Percentiles rank a stretch among this genome's conserved stretches.
These are phyloP conservation scores for Ceyx margarethae DNA, from an alignment of 2,113 vertebrate species.

Conservation along the genomic window DNA sequence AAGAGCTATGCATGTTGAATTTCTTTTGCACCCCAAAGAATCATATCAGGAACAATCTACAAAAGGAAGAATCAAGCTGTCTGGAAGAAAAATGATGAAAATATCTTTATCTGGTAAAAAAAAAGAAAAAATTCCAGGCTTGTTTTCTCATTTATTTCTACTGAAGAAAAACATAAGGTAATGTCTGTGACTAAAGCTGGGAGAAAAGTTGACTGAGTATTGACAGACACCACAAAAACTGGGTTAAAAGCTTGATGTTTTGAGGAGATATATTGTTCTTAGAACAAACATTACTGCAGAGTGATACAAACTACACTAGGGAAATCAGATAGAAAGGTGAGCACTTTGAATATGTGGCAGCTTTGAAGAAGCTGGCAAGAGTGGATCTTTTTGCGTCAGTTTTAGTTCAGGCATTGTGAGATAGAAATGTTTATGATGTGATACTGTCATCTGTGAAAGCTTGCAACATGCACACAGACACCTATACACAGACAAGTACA, in stretches of 20 bases:
- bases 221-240: slow-evolving; percentile 53
- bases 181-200: background rate
- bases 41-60: too few species aligned
- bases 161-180: background rate
- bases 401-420: slow-evolving; percentile 29
- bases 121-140: background rate
- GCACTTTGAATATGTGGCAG: background rate
- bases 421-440: slow-evolving; percentile 6
- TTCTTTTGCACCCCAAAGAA: background rate
- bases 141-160: slow-evolving; percentile 12
- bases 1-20: background rate
- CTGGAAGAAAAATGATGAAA: too few species aligned
- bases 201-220: slow-evolving; percentile 5
- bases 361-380: slow-evolving; percentile 62
- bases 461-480: background rate
- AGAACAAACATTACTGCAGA: slow-evolving; percentile 58
- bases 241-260: slow-evolving; percentile 33
- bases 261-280: slow-evolving; percentile 22
- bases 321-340: slow-evolving; percentile 25
- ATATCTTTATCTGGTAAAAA: too few species aligned
- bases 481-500: background rate
- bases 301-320: slow-evolving; percentile 46
- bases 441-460: background rate
- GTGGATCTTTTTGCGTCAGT: slow-evolving; percentile 24
- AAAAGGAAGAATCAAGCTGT: too few species aligned